Conservation (phyloP, 2,888 invertebrate genomes). For the Mesochorus sp. region DNA sequence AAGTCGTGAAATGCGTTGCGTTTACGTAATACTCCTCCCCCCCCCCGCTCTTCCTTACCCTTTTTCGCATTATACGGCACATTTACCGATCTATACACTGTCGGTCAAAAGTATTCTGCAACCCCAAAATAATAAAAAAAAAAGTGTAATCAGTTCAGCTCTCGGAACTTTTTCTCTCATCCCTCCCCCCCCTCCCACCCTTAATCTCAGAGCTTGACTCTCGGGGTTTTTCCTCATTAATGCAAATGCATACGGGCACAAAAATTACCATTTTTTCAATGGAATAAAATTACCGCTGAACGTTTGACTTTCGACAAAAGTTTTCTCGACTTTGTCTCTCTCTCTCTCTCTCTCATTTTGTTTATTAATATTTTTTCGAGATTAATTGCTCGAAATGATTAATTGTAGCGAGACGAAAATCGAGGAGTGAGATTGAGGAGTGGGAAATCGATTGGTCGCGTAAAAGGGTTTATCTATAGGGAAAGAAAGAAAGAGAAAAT, state of each 20-base stretch:
- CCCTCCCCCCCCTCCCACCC: no score
- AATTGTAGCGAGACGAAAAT: background rate
- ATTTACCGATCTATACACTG: background rate
- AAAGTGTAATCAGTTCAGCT: no score
- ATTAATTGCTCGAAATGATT: background rate
- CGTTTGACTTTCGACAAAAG: background rate
- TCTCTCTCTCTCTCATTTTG: background rate
- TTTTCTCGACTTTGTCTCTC: background rate
- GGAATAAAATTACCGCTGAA: no score
- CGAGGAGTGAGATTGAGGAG: background rate
- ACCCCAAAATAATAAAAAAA: no score
- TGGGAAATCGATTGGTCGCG: no score
- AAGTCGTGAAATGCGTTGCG: constrained; percentile 67
- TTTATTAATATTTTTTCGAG: background rate
- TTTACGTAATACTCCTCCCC: constrained; percentile 69
- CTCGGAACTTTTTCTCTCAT: background rate
- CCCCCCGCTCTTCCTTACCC: constrained; percentile 6
- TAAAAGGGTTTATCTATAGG: no score
- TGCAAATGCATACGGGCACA: no score
- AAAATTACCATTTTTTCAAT: no score
- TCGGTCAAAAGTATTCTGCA: background rate
- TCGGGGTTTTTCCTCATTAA: no score
- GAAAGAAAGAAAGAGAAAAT: background rate
- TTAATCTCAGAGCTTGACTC: no score
- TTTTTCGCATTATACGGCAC: background rate